Evolutionary conservation across 1,140 invertebrate genomes (phyloP), one percentile per base, ranked within the genome.

Genomic region (Aethina tumida): DNA sequence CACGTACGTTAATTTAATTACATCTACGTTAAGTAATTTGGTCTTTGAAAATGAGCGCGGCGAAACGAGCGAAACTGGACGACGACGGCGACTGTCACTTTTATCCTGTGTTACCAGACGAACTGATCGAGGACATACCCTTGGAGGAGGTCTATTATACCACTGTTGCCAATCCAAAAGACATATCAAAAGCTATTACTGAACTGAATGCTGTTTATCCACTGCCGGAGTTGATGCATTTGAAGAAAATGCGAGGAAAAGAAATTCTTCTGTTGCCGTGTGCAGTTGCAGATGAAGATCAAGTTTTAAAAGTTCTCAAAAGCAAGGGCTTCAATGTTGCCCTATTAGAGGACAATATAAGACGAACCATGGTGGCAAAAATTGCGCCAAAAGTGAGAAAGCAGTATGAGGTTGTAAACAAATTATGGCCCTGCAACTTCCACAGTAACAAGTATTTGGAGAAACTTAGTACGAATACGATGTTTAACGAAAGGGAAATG

Each of bases 351-450:
- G 64, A 74, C 3, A 58, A 70, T 20, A 68, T 81, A 1, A 62
- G 65, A 43, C 55, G 72, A 2, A 39, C 69, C 0, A 39, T 68
- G 16, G 83, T 93, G 1, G 74, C 84, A 1, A 54, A 59, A 22
- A 52, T 46, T 3, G 47, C 70, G 8, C 79, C 83, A 3, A 71
- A 72, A 49, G 74, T 82, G 1, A 72, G 74, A 33, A 58, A 56
- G 26, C 89, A 93, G 53, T 83, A 76, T 56, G 61, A 74, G 5
- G 62, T 67, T 47, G 69, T 71, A 2, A 67, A 67, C 1, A 63
- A 66, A 39, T 59, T 75, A 19, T 95, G 90, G 91, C 83, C 88
- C 0, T 74, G 82, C 15, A 88, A 85, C 58, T 94, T 93, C 66
- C 80, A 87, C 69, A 80, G 74, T 27, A 79, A 87, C 55, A 70